Base-by-base conservation (phyloP, 2,113 vertebrate species). In the Cynopterus brachyotis region DNA sequence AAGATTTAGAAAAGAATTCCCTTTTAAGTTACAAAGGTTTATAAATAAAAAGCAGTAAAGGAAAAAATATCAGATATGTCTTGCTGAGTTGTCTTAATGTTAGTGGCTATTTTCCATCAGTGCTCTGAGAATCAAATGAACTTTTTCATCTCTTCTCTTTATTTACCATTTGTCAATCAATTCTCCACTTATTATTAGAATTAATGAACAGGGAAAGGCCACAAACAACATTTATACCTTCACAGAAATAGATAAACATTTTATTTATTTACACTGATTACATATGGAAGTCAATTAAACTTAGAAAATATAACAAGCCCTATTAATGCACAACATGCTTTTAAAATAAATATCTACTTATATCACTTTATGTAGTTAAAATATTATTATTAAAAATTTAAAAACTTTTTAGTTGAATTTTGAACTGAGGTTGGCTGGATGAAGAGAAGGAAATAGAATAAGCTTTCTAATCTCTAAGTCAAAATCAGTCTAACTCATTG, bases 1-100 rank as follows among this genome's bases (percentile, higher is more conserved):
- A 55, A 91, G 9, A 0, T 96, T 92, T n/a, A 67, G 7, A 37
- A 97, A 93, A 66, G 0, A 94, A 19, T 24, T 92, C 95, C 95
- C 16, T 69, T 95, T 76, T 75, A 97, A 94, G 59, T 55, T 86
- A 0, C 11, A 53, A 96, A 60, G 5, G 20, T 81, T 62, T 97
- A 87, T 42, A n/a, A n/a, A 84, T 35, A 92, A 97, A 95, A 2
- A 69, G 6, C 4, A 70, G 3, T 7, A 0, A n/a, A 92, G 17
- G 11, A 70, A 84, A 88, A 62, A 26, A 80, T 95, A 95, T 1
- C 0, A 55, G 59, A 62, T 81, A 66, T 30, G 1, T 67, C 40
- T 50, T 72, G 19, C 16, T 76, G 35, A 55, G 11, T 75, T 55
- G 62, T 85, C 35, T 89, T 93, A 90, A 97, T 86, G 59, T 30